Conservation (phyloP, 2,888 invertebrate species). For the Chesias legatella region DNA sequence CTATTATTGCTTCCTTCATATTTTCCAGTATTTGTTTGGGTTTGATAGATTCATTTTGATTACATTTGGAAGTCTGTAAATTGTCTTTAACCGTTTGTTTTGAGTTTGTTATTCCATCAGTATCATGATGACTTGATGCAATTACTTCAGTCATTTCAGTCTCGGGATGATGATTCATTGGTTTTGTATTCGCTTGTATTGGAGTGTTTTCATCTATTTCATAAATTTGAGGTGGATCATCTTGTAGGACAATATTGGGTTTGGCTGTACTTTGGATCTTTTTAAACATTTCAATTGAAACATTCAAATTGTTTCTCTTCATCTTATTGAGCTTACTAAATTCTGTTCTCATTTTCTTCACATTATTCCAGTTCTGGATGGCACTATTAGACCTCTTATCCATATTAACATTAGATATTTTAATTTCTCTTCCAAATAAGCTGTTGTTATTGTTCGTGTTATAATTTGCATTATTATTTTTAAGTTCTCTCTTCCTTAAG, state of each 20-base stretch:
- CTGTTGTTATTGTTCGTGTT: constrained; percentile 28
- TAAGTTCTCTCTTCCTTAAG: constrained; percentile 53
- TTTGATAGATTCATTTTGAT: constrained; percentile 4
- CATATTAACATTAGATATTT: constrained; percentile 41
- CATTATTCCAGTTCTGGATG: constrained; percentile 65
- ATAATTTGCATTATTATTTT: constrained; percentile 30
- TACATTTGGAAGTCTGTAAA: constrained; percentile 1
- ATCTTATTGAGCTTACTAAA: constrained; percentile 64
- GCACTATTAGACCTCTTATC: constrained; percentile 45
- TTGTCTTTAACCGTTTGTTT: constrained; percentile 1
- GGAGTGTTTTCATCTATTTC: constrained; percentile 58
- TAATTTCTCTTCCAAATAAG: constrained; percentile 40
- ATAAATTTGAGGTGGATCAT: constrained; percentile 28
- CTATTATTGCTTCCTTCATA: constrained; percentile 10
- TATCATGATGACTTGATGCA: constrained; percentile 12
- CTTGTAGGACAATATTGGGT: constrained; percentile 19
- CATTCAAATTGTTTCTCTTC: constrained; percentile 65
- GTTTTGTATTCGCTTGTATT: constrained; percentile 12
- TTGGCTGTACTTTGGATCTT: constrained; percentile 44
- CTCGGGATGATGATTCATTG: constrained; percentile 12
- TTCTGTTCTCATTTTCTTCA: constrained; percentile 70
- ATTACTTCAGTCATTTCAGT: constrained; percentile 13
- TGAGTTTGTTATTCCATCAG: constrained; percentile 1
- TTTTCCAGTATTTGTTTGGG: background rate
- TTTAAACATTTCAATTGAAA: constrained; percentile 70